These are phyloP conservation scores for Alexandromys fortis DNA, from an alignment of 2,113 vertebrate species.

Conservation along the genomic window DNA sequence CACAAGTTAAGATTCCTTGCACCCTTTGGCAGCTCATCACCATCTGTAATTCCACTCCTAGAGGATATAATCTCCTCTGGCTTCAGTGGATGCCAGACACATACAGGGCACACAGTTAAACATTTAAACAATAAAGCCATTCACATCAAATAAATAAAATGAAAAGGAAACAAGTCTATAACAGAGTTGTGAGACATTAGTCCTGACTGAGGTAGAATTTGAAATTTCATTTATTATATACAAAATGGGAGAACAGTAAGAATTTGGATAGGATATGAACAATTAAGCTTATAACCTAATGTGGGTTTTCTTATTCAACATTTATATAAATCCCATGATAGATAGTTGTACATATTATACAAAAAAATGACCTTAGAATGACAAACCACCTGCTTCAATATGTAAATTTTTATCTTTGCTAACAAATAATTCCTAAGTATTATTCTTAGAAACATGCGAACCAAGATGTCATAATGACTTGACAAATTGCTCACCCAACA, in stretches of 20 bases:
- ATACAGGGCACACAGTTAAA: neutral
- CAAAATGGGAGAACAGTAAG: neutral
- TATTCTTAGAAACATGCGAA: neutral
- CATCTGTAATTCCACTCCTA: neutral
- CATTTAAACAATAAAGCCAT: neutral
- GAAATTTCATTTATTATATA: neutral
- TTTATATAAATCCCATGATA: neutral
- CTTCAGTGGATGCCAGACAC: neutral
- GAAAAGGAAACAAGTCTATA: neutral
- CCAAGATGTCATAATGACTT: neutral
- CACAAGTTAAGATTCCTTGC: neutral
- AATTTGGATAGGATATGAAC: neutral
- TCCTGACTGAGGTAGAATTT: neutral
- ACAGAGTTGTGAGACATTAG: constrained; percentile 1
- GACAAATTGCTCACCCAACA: neutral
- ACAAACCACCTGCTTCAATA: neutral
- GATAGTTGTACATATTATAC: neutral
- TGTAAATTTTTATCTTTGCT: neutral
- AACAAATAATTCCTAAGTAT: neutral
- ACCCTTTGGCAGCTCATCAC: neutral
- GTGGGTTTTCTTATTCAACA: neutral
- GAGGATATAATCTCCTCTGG: neutral
- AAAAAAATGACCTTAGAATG: neutral
- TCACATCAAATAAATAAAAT: neutral
- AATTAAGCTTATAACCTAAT: neutral